Percentiles rank a stretch among this genome's conserved stretches.
Conservation (phyloP, 1,140 invertebrate genomes). For the Trinorchestia longiramus region DNA sequence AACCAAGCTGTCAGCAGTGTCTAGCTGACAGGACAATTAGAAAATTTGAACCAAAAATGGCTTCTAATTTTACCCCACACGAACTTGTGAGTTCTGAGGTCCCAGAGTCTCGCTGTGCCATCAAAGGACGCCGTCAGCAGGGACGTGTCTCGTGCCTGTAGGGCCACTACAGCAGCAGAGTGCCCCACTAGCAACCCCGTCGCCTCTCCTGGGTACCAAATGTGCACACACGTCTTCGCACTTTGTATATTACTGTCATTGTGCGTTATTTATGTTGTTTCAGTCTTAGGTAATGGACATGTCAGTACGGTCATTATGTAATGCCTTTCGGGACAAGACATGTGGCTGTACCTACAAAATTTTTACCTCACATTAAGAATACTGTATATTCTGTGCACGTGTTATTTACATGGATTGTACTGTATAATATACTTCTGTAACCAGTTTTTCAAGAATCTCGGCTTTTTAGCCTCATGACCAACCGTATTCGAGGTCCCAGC, state of each 20-base stretch:
- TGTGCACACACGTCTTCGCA: not conserved
- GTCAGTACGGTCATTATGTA: no score
- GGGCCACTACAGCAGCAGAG: not conserved
- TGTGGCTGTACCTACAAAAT: not conserved
- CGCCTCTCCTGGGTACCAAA: not conserved
- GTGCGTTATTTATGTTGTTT: not conserved
- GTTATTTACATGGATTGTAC: not conserved
- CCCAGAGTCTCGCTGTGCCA: conserved; percentile 9
- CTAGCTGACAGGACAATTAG: not conserved
- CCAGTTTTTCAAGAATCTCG: not conserved
- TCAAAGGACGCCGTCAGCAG: conserved; percentile 3
- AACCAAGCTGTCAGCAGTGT: no score
- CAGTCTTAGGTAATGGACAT: no score
- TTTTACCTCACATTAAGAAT: no score
- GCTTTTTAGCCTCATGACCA: not conserved
- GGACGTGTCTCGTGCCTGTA: not conserved
- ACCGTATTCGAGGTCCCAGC: conserved; percentile 40
- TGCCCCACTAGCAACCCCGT: not conserved
- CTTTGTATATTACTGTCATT: not conserved
- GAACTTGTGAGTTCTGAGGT: not conserved
- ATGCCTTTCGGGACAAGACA: no score
- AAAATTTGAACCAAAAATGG: not conserved
- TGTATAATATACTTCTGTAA: not conserved
- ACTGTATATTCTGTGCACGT: not conserved
- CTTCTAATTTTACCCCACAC: not conserved